These are phyloP conservation scores for Botrylloides violaceus DNA, from an alignment of 23 tunicate species.

Conservation along the genomic window DNA sequence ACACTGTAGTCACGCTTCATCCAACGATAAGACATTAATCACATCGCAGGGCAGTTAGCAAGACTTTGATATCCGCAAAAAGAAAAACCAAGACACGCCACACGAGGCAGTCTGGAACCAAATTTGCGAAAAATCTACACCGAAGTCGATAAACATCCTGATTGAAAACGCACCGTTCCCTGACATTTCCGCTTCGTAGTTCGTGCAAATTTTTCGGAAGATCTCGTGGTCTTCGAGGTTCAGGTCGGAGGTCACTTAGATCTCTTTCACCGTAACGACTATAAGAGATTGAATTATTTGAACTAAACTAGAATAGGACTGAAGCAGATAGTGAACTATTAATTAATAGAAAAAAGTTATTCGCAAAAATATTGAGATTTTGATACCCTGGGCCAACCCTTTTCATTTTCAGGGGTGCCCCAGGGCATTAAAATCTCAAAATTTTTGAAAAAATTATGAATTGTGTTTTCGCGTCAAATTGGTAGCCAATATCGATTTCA, in stretches of 20 bases:
- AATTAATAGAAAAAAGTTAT: neutral
- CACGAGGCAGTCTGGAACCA: neutral
- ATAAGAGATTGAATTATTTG: neutral
- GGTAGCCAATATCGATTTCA: no score
- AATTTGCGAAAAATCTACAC: neutral
- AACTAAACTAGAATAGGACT: neutral
- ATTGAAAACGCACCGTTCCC: slow-evolving; percentile 11
- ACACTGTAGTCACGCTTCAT: neutral
- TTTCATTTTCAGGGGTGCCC: no score
- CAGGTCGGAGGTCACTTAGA: slow-evolving; percentile 25
- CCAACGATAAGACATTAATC: neutral
- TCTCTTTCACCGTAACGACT: slow-evolving; percentile 18
- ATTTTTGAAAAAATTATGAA: no score
- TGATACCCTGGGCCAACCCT: no score
- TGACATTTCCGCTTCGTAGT: slow-evolving; percentile 9
- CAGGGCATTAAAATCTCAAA: no score
- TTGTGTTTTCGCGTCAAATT: no score
- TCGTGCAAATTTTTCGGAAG: slow-evolving; percentile 20
- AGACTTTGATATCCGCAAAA: neutral
- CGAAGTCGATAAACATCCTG: no score
- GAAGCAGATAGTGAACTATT: neutral
- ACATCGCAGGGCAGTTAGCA: no score
- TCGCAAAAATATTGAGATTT: no score
- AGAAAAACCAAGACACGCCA: neutral
- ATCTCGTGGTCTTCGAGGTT: slow-evolving; percentile 20